These are phyloP conservation scores for Saccopteryx leptura DNA, from an alignment of 2,113 vertebrate genomes.

Conservation along the genomic window DNA sequence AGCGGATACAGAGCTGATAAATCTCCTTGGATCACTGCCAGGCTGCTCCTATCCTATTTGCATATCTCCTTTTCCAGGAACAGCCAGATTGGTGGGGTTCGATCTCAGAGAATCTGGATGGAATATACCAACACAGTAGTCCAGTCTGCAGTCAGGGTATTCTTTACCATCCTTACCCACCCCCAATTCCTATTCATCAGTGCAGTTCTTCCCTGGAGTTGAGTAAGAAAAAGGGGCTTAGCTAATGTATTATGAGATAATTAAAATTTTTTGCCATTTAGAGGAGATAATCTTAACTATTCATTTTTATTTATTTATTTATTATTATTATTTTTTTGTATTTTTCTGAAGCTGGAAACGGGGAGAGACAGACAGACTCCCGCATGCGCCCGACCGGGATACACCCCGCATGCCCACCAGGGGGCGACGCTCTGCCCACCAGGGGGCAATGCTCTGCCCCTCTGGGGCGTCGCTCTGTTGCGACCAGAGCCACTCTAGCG, in stretches of 20 bases:
- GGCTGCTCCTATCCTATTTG: neutral
- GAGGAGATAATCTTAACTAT: neutral
- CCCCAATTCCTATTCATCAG: neutral
- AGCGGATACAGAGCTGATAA: neutral
- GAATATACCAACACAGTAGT: neutral
- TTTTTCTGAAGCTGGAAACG: no score
- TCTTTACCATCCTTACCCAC: neutral
- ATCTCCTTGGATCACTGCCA: neutral
- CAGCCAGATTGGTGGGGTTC: neutral
- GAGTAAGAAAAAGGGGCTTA: neutral
- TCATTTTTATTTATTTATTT: no score
- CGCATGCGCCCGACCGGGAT: no score
- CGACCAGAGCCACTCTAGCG: no score
- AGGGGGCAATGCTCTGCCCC: no score
- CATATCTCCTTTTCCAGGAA: conserved; percentile 20
- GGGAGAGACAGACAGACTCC: no score
- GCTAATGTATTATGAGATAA: neutral
- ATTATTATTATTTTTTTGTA: no score
- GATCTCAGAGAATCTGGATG: neutral
- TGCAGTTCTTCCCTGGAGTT: neutral
- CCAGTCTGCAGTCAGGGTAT: neutral
- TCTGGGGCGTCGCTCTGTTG: no score
- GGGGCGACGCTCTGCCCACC: no score
- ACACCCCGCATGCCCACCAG: no score
- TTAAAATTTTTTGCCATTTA: conserved; percentile 29